Evolutionary conservation across 2,888 invertebrate genomes (phyloP), one percentile per base, ranked within the genome.

Genomic region (Drosophila maculinotata): DNA sequence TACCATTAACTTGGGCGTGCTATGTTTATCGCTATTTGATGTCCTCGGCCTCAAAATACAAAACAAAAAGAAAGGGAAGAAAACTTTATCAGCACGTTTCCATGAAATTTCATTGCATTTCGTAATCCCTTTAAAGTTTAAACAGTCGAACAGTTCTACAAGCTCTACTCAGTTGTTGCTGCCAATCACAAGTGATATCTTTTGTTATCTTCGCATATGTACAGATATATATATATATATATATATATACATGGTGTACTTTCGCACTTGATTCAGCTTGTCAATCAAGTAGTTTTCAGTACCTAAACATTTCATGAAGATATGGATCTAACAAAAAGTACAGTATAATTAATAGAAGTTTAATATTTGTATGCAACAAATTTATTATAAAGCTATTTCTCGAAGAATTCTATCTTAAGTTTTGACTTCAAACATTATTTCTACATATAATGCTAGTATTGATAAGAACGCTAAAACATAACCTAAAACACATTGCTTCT

Each of bases 1-100:
- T 59, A 20, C 20, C 4, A 51, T 72, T 69, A 53, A 62, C 41
- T 68, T 52, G 45, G 44, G 10, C 48, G 69, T 41, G 57, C 26
- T 35, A 70, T 60, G 6, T 76, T 74, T 53, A 73, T 30, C 52
- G 38, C 41, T 64, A 31, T 45, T 12, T 38, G 15, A 39, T 28
- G 67, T 72, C 64, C 75, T 58, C 35, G 33, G 12, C 12, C 58
- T 47, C 15, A 48, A 65, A 52, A 14, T 9, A 15, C 15, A n/a
- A n/a, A 38, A n/a, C 17, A 38, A 38, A 2, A 1, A 17, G 30
- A 38, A 20, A n/a, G 4, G 8, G 12, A 28, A 6, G 9, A 7
- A 3, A 30, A 31, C 31, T 48, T 54, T 44, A 70, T 63, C 44
- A 26, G 36, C 17, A 14, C 30, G 17, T 7, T 59, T 70, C 54